A percentile compares a stretch with the other conserved stretches of the same genome.
Conservation (phyloP, 2,797 vertebrate species). For the Linurgus olivaceus region DNA sequence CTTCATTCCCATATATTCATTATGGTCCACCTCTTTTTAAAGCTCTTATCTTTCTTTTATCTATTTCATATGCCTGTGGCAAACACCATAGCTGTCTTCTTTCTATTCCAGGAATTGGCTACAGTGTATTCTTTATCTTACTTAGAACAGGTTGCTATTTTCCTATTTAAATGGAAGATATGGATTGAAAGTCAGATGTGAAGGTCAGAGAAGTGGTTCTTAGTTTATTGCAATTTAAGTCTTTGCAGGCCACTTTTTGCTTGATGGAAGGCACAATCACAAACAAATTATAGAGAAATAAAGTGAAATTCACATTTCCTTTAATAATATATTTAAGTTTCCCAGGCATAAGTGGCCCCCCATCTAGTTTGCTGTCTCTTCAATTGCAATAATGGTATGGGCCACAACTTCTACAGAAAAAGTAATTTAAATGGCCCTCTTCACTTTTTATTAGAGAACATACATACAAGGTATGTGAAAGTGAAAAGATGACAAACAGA, state of each 20-base stretch:
- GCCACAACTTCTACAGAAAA: not conserved
- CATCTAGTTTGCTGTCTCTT: not conserved
- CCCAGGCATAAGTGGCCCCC: not conserved
- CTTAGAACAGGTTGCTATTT: conserved; percentile 38
- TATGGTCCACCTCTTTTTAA: conserved; percentile 60
- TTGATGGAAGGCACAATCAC: not conserved
- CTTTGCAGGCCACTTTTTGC: not conserved
- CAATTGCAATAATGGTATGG: not conserved
- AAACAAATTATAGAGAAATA: not conserved
- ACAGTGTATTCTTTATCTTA: conserved; percentile 65
- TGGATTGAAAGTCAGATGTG: conserved; percentile 68
- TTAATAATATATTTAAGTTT: not conserved
- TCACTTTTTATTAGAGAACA: not conserved
- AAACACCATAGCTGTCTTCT: conserved; percentile 39
- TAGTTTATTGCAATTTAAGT: conserved; percentile 14
- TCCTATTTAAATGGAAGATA: conserved; percentile 73
- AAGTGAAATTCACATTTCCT: not conserved
- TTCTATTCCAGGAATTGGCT: conserved; percentile 53
- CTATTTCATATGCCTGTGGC: conserved; percentile 72
- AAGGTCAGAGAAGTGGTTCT: conserved; percentile 66
- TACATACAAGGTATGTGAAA: not conserved
- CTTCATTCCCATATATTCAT: conserved; percentile 42
- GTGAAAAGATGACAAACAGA: not conserved
- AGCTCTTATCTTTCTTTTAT: conserved; percentile 71
- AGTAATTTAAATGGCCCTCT: not conserved